These are phyloP conservation scores for Gymnopithys bicolor DNA, from an alignment of 2,797 vertebrate genomes.

Conservation along the genomic window DNA sequence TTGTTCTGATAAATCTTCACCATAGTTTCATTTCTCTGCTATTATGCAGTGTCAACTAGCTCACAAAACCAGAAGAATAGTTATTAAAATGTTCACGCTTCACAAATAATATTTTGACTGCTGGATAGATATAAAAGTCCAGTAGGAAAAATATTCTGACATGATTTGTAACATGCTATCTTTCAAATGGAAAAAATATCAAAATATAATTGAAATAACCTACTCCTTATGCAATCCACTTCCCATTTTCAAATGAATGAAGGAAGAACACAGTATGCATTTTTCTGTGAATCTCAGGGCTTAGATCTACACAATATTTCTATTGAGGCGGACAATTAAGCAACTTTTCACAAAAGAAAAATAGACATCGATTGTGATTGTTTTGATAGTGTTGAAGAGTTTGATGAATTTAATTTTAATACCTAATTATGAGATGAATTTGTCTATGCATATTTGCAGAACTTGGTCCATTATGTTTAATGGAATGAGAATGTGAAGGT, in stretches of 20 bases:
- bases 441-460: background rate
- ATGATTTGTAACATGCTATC: slow-evolving; percentile 64
- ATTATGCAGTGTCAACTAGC: slow-evolving; percentile 59
- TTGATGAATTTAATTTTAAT: background rate
- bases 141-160: slow-evolving; percentile 66
- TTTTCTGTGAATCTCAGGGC: slow-evolving; percentile 15
- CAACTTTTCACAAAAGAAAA: slow-evolving; percentile 8
- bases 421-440: background rate
- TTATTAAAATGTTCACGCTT: slow-evolving; percentile 70
- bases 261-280: background rate
- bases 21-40: slow-evolving; percentile 51
- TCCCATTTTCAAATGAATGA: slow-evolving; percentile 46
- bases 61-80: slow-evolving; percentile 60
- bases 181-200: slow-evolving; percentile 63
- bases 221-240: slow-evolving; percentile 24
- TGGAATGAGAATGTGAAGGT: background rate
- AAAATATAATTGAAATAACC: slow-evolving; percentile 61
- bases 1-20: slow-evolving; percentile 63
- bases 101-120: slow-evolving; percentile 71
- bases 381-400: background rate
- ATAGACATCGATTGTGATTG: background rate
- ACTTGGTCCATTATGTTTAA: background rate
- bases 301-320: background rate
- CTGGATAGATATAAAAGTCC: slow-evolving; percentile 65
- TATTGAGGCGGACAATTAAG: background rate